These are phyloP conservation scores for Chromoteleia sp. DNA, from an alignment of 2,888 invertebrate genomes.

Conservation along the genomic window DNA sequence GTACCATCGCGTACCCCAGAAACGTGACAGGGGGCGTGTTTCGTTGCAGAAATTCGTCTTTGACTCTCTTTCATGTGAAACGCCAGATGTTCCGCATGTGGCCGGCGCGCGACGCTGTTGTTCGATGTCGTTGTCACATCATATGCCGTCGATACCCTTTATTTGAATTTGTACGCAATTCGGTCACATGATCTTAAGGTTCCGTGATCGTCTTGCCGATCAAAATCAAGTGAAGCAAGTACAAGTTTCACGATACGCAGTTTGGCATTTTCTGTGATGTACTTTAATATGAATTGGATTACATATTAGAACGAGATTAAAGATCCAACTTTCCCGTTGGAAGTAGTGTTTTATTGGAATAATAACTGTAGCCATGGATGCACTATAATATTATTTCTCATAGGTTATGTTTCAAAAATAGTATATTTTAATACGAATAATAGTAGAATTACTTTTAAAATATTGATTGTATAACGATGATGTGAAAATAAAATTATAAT, in stretches of 20 bases:
- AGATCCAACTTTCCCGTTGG: too few relatives aligned
- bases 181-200: slow-evolving; percentile 34
- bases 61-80: slow-evolving; percentile 83
- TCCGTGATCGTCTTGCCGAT: neutral
- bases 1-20: slow-evolving; percentile 76
- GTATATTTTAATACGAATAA: too few relatives aligned
- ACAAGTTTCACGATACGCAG: neutral
- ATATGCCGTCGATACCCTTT: slow-evolving; percentile 58
- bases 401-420: too few relatives aligned
- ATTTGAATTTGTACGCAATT: slow-evolving; percentile 35
- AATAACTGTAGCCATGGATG: too few relatives aligned
- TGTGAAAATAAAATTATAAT: too few relatives aligned
- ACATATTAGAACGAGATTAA: too few relatives aligned
- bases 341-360: too few relatives aligned
- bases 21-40: slow-evolving; percentile 83
- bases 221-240: neutral
- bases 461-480: too few relatives aligned
- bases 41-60: slow-evolving; percentile 84
- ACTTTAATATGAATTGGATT: neutral
- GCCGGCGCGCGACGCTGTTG: slow-evolving; percentile 75
- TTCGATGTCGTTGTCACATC: slow-evolving; percentile 72
- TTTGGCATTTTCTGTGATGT: neutral
- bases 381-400: too few relatives aligned
- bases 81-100: slow-evolving; percentile 85
- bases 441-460: too few relatives aligned